Conservation (phyloP, 2,888 invertebrate genomes). For the Ephialtes manifestator region DNA sequence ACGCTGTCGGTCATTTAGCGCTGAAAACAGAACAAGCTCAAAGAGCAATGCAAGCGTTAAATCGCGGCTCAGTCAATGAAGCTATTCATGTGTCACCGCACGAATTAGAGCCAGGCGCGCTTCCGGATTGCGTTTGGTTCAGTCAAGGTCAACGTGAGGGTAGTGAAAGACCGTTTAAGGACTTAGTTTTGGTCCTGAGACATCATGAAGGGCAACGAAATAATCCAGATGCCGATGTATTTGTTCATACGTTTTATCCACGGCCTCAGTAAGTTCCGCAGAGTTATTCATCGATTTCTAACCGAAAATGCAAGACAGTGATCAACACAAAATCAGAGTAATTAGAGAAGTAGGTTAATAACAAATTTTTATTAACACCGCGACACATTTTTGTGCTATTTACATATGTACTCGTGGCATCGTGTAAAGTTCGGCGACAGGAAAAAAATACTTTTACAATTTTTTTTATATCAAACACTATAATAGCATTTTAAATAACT, state of each 20-base stretch:
- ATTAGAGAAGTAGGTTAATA: neutral
- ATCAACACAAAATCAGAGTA: neutral
- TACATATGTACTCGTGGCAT: slow-evolving; percentile 24
- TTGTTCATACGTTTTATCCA: slow-evolving; percentile 79
- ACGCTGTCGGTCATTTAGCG: slow-evolving; percentile 72
- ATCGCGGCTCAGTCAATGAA: slow-evolving; percentile 48
- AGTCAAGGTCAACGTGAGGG: slow-evolving; percentile 31
- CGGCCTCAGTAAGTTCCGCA: neutral
- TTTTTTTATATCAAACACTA: neutral
- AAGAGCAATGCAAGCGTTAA: slow-evolving; percentile 71
- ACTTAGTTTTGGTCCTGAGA: slow-evolving; percentile 72
- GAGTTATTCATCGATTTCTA: neutral
- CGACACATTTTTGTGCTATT: slow-evolving; percentile 6
- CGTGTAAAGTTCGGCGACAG: neutral
- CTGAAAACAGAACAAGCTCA: slow-evolving; percentile 57
- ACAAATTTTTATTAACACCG: slow-evolving; percentile 24
- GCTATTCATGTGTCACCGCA: slow-evolving; percentile 24
- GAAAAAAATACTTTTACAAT: neutral
- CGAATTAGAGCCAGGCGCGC: slow-evolving; percentile 4
- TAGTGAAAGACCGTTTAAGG: slow-evolving; percentile 36
- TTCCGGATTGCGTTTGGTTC: slow-evolving; percentile 73
- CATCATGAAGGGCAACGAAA: slow-evolving; percentile 69
- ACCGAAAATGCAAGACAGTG: neutral
- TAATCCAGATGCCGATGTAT: slow-evolving; percentile 73
- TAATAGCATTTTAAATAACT: neutral